Evolutionary conservation across 2,888 invertebrate species (phyloP), one percentile per base, ranked within the genome.

Genomic region (Bibio marci): DNA sequence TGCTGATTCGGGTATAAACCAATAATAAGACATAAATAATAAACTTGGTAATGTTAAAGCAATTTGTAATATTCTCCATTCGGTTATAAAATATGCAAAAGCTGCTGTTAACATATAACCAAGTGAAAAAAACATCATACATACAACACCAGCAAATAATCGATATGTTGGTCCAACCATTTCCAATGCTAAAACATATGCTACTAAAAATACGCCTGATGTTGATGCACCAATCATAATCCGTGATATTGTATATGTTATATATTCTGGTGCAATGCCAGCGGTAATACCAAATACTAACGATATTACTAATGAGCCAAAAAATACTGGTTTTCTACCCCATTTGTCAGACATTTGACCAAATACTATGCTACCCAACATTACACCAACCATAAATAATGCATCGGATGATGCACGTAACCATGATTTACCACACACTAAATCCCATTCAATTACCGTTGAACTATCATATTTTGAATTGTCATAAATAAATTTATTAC

Each of bases 111-210:
- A 57, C 59, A 80, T 71, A 50, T 73, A 80, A 8, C 81, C 81
- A 19, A 71, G 48, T 1, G 80, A 78, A 58, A 80, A 81, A 59
- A 80, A 81, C 62, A 75, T 71, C 61, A 80, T 80, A 44, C 74
- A 73, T 10, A 76, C 69, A 14, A 78, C 76, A 7, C 80, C 80
- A 4, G 79, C 79, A 39, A 76, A 65, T 38, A 75, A 62, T 32
- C 80, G 67, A 51, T 74, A 73, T 38, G 64, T 65, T 1, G 79
- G 76, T 5, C 80, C 79, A 10, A 80, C 80, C 76, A 77, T 77
- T 61, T 78, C 77, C 60, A 64, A 65, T 70, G 80, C 79, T 47
- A 82, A 76, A 35, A 81, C 81, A 56, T 81, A 82, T 33, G 80
- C 77, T 15, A 81, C 80, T 42, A 81, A 62, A 51, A 81, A 82